Evolutionary conservation across 2,797 vertebrate genomes (phyloP), one percentile per base, ranked within the genome.

Genomic region (Chrysocyon brachyurus): DNA sequence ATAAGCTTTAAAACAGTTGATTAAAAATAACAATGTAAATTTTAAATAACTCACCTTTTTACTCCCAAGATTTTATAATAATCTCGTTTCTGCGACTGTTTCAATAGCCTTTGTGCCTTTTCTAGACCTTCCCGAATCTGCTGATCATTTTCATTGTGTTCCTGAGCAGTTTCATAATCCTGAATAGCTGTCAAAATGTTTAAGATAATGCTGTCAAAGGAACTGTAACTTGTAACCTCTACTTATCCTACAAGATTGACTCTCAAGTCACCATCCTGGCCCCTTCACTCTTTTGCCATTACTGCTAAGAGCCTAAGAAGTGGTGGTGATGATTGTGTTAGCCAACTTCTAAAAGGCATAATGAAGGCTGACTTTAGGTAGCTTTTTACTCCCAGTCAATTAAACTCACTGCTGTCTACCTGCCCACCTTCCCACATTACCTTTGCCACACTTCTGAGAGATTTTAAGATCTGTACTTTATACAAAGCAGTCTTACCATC

Each of bases 61-160:
- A 99, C 99, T 93, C 99, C 99, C 59, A 99, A 98, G 98, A 99
- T 99, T 99, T 99, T 99, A 97, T 99, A 99, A 98, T 99, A 99
- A 98, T 99, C 99, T 97, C 99, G 99, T 98, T 99, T 99, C 98
- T 99, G 99, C 1, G 99, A 99, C 98, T 99, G 99, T 97, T 99
- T 99, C 97, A 99, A 97, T 85, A 99, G 99, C 94, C 99, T 99
- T 97, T 99, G 99, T 70, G 99, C 99, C 99, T 98, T 99, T 95
- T 99, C 99, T 78, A 99, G 98, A 31, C 99, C 99, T 98, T 99
- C 99, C 94, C 99, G 99, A 96, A 99, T 99, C 98, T 99, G 99
- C 72, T 99, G 99, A 97, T 99, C 99, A 59, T 99, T 99, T 97
- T 99, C 99, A 63, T 98, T 99, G 96, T 99, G 99, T 97, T 99